phyloP scores from a whole-genome alignment of 2,888 invertebrate species.

The Leptogaster cylindrica region DNA sequence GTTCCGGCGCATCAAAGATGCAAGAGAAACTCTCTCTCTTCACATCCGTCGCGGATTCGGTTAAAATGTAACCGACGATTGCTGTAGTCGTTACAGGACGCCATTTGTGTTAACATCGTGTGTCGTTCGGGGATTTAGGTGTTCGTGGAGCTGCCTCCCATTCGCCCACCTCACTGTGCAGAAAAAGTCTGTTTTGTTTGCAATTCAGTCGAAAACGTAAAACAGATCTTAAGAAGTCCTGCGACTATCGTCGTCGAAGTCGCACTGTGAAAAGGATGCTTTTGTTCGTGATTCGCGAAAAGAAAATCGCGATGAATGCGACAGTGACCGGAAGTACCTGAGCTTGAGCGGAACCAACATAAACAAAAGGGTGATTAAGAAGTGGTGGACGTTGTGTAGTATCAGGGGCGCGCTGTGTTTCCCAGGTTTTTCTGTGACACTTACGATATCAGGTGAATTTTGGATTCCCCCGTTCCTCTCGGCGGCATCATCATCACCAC shows the following conservation, averaged over 20 bases:
- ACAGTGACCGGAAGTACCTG: background rate
- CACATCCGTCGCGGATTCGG: background rate
- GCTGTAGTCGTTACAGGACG: slow-evolving; percentile 18
- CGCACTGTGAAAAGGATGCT: background rate
- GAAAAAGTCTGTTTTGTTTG: background rate
- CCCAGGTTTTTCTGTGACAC: slow-evolving; percentile 6
- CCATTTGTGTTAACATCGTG: background rate
- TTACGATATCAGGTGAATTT: slow-evolving; percentile 12
- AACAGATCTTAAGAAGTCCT: background rate
- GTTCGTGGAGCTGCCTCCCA: background rate
- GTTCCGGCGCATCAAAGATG: too few species aligned
- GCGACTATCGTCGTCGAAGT: background rate
- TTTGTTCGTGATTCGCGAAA: background rate
- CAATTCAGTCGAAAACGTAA: too few species aligned
- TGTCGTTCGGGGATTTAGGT: background rate
- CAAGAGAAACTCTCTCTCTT: too few species aligned
- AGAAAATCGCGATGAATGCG: too few species aligned
- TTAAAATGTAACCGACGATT: slow-evolving; percentile 2
- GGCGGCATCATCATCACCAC: too few species aligned
- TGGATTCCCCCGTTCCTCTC: background rate
- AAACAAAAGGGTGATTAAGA: background rate
- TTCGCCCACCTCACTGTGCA: background rate
- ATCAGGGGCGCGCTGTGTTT: background rate
- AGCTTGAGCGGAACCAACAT: background rate
- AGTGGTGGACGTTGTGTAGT: background rate